Conservation (phyloP, 1,140 invertebrate genomes). For the Camponotus floridanus region DNA sequence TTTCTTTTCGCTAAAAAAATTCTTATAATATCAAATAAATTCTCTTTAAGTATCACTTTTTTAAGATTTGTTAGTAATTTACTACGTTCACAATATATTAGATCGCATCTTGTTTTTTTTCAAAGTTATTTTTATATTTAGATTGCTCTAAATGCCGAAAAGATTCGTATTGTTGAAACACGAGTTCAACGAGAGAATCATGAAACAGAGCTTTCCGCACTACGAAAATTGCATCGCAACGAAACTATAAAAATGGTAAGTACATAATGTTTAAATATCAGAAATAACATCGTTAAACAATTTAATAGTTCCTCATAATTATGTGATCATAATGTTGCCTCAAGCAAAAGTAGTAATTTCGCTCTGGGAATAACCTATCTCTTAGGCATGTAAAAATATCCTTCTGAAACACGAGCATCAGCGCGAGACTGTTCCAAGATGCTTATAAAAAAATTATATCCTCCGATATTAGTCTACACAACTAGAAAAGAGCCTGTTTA, state of each 20-base stretch:
- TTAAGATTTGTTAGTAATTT: neutral
- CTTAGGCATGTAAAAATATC: constrained; percentile 39
- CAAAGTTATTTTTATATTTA: constrained; percentile 63
- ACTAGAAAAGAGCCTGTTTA: constrained; percentile 37
- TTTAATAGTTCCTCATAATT: constrained; percentile 32
- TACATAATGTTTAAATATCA: constrained; percentile 48
- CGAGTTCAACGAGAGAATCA: constrained; percentile 80
- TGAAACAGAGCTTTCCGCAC: constrained; percentile 75
- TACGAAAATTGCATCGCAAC: constrained; percentile 78
- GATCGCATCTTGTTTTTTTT: neutral
- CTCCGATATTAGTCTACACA: constrained; percentile 16
- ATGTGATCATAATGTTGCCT: neutral
- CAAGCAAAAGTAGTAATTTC: neutral
- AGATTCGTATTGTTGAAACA: constrained; percentile 74
- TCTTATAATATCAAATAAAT: neutral
- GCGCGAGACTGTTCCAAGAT: constrained; percentile 29
- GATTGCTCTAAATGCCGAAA: constrained; percentile 78
- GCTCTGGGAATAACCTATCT: neutral
- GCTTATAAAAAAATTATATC: constrained; percentile 62
- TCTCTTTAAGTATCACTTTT: neutral
- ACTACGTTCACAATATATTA: neutral
- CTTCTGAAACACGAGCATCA: constrained; percentile 35
- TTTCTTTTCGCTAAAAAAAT: constrained; percentile 7
- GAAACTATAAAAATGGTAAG: constrained; percentile 82
- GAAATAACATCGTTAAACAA: neutral